Base-by-base conservation (phyloP, 2,888 invertebrate genomes). In the Onchidella celtica region DNA sequence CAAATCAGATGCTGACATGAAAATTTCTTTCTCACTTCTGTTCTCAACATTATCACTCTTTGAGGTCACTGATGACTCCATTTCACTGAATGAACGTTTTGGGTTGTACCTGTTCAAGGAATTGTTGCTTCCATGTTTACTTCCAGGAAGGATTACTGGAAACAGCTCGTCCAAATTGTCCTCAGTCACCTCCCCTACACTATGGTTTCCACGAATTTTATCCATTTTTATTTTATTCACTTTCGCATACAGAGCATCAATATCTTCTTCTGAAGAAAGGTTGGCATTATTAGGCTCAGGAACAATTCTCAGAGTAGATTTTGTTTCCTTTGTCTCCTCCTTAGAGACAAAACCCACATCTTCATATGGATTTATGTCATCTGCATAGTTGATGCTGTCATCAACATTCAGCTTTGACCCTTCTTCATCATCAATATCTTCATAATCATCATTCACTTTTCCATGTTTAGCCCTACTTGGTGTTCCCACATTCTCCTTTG, bases 191-290 rank as follows among this genome's bases (percentile, higher is more conserved):
- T 73, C 59, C 6, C 32, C 1, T 21, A 57, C 65, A 1, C 27
- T 24, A 27, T 27, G 29, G 11, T 63, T 65, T 6, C 36, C 70
- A 17, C 34, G 34, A n/a, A 61, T 55, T 29, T 75, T 61, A 29
- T 65, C 61, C 69, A 74, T 81, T 68, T 83, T 83, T 17, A 76
- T 79, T 68, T 85, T 83, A 36, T 81, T 83, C 24, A 85, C 84
- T 76, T 81, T 80, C 27, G 85, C 82, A 75, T 83, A 85, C 29
- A 85, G 75, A 29, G 78, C 69, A 38, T 85, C 84, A 61, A 79
- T 82, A 55, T 69, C 72, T 36, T 59, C 75, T 29, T 70, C 79
- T 32, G 55, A 70, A 11, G 73, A 68, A n/a, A 63, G 29, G 27
- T 40, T 68, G 3, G 40, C 29, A 14, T 29, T 68, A 27, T 38